These are phyloP conservation scores for Craterocephalus amniculus DNA, from an alignment of 2,797 vertebrate species.

Conservation along the genomic window DNA sequence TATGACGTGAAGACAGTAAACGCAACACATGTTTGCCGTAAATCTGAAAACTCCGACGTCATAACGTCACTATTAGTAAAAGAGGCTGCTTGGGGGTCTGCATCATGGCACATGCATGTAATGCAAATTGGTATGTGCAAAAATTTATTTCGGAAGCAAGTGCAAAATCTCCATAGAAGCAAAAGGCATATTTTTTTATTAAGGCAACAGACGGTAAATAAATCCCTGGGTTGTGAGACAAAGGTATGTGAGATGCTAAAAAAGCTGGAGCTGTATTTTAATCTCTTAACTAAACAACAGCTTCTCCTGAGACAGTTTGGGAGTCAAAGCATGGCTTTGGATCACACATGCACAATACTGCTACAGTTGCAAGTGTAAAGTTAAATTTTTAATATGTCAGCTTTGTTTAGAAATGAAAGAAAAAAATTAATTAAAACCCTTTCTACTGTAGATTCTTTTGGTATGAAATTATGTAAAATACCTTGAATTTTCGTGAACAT, in stretches of 20 bases:
- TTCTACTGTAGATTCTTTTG: too few relatives aligned
- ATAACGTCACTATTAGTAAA: neutral
- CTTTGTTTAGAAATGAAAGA: too few relatives aligned
- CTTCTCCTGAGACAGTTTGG: neutral
- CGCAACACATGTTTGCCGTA: neutral
- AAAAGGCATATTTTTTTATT: neutral
- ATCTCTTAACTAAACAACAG: neutral
- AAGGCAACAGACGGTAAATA: neutral
- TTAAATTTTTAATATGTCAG: neutral
- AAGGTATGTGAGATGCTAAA: neutral
- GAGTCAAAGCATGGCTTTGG: neutral
- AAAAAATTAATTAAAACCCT: neutral
- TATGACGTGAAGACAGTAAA: neutral
- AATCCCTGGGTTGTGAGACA: neutral
- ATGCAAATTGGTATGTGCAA: too few relatives aligned
- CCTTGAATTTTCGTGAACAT: too few relatives aligned
- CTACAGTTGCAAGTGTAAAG: neutral
- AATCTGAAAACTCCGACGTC: neutral
- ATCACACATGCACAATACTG: neutral
- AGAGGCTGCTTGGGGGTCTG: neutral
- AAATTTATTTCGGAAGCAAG: too few relatives aligned
- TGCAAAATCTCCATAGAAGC: neutral
- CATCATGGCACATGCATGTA: too few relatives aligned
- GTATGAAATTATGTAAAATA: too few relatives aligned
- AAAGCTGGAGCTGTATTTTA: neutral